phyloP scores from a whole-genome alignment of 1,140 invertebrate species.

The Drosophila lacteicornis region DNA sequence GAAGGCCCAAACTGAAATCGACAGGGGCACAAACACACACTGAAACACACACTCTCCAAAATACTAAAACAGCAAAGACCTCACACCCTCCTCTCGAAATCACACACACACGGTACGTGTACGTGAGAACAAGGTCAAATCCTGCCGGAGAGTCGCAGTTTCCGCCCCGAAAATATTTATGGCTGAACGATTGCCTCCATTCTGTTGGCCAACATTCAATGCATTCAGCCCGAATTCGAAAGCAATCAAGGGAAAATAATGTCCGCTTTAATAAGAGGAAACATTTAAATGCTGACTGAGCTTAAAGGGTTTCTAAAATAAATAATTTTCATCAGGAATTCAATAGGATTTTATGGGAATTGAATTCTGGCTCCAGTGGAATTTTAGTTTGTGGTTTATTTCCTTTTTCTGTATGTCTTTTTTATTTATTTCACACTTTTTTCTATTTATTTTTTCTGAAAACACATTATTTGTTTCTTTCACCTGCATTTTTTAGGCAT shows the following conservation, averaged over 20 bases:
- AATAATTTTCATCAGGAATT: not conserved
- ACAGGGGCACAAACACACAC: constrained; percentile 19
- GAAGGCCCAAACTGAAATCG: constrained; percentile 54
- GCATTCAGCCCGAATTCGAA: constrained; percentile 37
- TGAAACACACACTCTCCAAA: constrained; percentile 11
- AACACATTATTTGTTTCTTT: not conserved
- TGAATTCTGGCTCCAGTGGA: not conserved
- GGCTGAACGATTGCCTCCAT: constrained; percentile 7
- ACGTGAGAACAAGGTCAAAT: constrained; percentile 59
- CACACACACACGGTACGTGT: not conserved
- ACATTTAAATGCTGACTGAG: constrained; percentile 12
- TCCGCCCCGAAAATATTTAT: constrained; percentile 21
- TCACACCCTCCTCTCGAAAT: not conserved
- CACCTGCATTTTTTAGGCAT: not conserved
- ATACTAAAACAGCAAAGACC: constrained; percentile 8
- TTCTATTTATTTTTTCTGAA: not conserved
- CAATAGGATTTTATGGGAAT: not conserved
- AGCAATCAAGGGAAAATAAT: constrained; percentile 65
- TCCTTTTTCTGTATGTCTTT: not conserved
- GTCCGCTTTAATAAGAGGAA: constrained; percentile 40
- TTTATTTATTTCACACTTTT: not conserved
- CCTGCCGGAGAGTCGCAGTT: constrained; percentile 28
- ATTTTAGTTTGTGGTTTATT: not conserved
- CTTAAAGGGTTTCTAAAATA: constrained; percentile 17
- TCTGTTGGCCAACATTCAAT: constrained; percentile 33